Base-by-base conservation (phyloP, 2,888 invertebrate genomes). In the Sericinus montela region DNA sequence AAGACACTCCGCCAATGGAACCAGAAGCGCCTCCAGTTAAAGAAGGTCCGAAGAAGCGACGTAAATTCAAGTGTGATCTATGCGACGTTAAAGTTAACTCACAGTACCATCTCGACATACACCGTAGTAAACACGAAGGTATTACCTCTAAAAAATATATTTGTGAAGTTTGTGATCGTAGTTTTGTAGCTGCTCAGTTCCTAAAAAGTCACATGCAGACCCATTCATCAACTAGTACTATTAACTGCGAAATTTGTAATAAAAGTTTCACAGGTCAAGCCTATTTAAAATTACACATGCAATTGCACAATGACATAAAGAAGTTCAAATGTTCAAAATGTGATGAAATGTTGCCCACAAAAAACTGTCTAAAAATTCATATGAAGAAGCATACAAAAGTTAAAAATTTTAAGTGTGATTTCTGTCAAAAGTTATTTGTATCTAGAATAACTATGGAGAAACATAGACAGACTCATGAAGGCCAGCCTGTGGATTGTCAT, bases 311-410 rank as follows among this genome's bases (percentile, higher is more conserved):
- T 1, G 88, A 88, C 51, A 80, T 87, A 9, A 88, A 85, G 55
- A 88, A 88, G 57, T 88, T 88, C 38, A 88, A 87, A 55, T 88
- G 88, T 66, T 75, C 80, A 0, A 88, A 88, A 52, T 88, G 88
- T 13, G 88, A 88, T 30, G 86, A 88, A 47, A 85, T 86, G 84
- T 76, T 88, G 30, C 88, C 86, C 0, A 88, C 88, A 0, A 88
- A 88, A 58, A 88, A 86, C 56, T 88, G 88, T 55, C 61, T 88
- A 19, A 88, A 88, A 68, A 72, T 78, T 2, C 88, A 88, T 59
- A 87, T 88, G 88, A 88, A 88, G 47, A 88, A 88, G 51, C 88
- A 88, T 53, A 81, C 87, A 0, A 88, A 88, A 61, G 85, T 87
- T 0, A 88, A 88, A 73, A 88, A 88, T 57, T 87, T 87, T 51